A percentile compares a stretch with the other conserved stretches of the same genome.
phyloP scores from a whole-genome alignment of 2,113 vertebrate species.

The Dicerorhinus sumatrensis region DNA sequence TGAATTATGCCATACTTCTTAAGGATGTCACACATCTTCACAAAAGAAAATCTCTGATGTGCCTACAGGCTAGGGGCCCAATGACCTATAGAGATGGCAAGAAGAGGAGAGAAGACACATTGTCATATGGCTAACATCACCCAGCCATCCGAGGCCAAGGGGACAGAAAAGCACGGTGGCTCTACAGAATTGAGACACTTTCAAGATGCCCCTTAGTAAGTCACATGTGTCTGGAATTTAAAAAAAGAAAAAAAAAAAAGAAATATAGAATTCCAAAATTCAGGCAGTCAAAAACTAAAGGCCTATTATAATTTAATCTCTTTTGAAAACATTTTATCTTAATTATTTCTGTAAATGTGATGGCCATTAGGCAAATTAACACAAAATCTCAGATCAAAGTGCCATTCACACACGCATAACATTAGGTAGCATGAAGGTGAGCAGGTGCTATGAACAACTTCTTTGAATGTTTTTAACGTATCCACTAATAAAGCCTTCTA shows the following conservation, averaged over 20 bases:
- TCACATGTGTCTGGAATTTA: background rate
- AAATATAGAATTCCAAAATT: background rate
- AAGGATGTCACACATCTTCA: background rate
- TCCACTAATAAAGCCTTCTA: constrained; percentile 28
- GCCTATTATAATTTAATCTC: background rate
- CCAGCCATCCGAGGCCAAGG: no score
- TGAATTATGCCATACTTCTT: background rate
- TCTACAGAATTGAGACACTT: background rate
- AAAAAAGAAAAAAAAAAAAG: no score
- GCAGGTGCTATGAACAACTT: background rate
- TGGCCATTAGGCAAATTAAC: constrained; percentile 28
- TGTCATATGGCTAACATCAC: background rate
- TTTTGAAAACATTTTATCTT: background rate
- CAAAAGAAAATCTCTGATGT: background rate
- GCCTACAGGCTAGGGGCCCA: background rate
- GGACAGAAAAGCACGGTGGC: background rate
- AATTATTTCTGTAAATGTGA: constrained; percentile 26
- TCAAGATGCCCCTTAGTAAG: background rate
- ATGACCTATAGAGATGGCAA: background rate
- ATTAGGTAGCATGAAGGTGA: background rate
- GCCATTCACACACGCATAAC: background rate
- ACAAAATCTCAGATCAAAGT: constrained; percentile 13
- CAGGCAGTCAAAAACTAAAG: background rate
- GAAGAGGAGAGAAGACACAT: background rate
- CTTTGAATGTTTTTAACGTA: background rate